Conservation (phyloP, 1,140 invertebrate species). For the Hetaerina americana region DNA sequence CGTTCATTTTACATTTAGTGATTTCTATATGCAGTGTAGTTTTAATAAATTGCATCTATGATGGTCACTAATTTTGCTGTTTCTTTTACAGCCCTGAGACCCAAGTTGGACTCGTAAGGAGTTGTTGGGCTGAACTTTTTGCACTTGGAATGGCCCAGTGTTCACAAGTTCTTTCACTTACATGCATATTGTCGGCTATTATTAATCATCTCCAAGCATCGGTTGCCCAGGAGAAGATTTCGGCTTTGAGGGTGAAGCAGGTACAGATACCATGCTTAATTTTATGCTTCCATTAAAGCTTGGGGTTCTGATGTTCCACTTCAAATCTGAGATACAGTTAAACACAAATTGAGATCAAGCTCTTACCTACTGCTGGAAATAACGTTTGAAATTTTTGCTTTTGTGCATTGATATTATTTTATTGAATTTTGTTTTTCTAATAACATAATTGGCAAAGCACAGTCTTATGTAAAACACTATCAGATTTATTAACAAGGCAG, state of each 20-base stretch:
- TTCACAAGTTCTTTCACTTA: conserved; percentile 40
- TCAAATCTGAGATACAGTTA: background rate
- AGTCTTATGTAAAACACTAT: too few relatives aligned
- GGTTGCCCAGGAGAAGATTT: conserved; percentile 28
- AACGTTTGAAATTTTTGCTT: too few relatives aligned
- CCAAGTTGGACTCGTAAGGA: conserved; percentile 39
- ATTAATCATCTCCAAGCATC: conserved; percentile 24
- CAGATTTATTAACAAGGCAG: too few relatives aligned
- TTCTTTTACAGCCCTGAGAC: conserved; percentile 34
- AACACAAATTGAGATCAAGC: too few relatives aligned
- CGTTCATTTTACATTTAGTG: too few relatives aligned
- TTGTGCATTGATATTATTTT: too few relatives aligned
- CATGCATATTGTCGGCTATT: conserved; percentile 44
- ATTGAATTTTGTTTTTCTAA: too few relatives aligned
- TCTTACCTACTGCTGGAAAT: too few relatives aligned
- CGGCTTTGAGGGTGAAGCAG: conserved; percentile 29
- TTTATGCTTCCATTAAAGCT: background rate
- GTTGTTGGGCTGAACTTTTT: conserved; percentile 51
- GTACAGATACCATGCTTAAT: background rate
- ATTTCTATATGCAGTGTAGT: too few relatives aligned
- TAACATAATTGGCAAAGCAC: too few relatives aligned
- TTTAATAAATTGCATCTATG: too few relatives aligned
- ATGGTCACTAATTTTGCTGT: too few relatives aligned
- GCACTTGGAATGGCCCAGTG: conserved; percentile 48
- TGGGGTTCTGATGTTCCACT: background rate